Evolutionary conservation across 2,888 invertebrate species (phyloP), one percentile per base, ranked within the genome.

Genomic region (Amphimallon solstitiale): DNA sequence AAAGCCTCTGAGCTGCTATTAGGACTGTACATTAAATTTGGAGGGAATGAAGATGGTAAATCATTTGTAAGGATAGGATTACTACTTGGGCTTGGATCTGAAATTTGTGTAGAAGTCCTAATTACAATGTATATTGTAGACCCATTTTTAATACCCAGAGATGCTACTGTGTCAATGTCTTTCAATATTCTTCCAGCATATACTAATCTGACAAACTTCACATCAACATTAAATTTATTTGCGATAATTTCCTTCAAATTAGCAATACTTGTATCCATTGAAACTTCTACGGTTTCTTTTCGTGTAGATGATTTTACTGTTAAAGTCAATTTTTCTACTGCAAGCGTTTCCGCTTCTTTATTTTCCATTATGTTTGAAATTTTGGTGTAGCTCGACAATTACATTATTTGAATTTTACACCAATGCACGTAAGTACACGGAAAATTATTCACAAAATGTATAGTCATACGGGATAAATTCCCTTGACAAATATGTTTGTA

Each of bases 141-240:
- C 49, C 97, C 98, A 87, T 98, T 96, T 82, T 94, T 95, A 76
- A 98, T 92, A 80, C 94, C 93, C 83, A 96, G 95, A 77, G 91
- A 90, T 73, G 88, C 86, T 64, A 98, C 83, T 56, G 91, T 91
- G 79, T 98, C 98, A 71, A 88, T 89, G 85, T 98, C 98, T 83
- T 98, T 98, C 90, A 98, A 90, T 71, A 98, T 98, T 87, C 98
- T 98, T 65, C 98, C 98, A 82, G 97, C 97, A 85, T 98, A 98
- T 80, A 98, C 98, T 66, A 98, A 87, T 82, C 97, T 97, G 76
- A 98, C 84, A 79, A 94, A 94, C 76, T 96, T 97, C 12, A 91
- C 87, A 76, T 94, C 91, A 4, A 93, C 89, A 78, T 89, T 89
- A 83, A 97, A 97, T 82, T 92, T 92, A 75, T 92, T 88, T 43